Evolutionary conservation across 2,888 invertebrate species (phyloP).

Genomic region (Tetramorium bicarinatum): DNA sequence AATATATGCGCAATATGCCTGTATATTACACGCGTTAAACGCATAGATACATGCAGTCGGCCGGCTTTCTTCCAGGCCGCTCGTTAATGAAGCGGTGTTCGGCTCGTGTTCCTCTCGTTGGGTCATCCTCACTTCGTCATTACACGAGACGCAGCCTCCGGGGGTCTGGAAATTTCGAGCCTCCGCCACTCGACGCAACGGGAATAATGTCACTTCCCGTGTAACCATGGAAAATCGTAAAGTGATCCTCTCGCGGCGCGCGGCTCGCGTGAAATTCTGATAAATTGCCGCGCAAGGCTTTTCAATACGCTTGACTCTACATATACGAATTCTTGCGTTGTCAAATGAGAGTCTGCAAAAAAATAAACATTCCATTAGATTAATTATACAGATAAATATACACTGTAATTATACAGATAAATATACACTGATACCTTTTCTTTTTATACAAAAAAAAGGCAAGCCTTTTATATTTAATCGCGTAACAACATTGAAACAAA

Average conservation of each 20-base stretch:
- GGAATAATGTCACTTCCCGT: slow-evolving; percentile 54
- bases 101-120: slow-evolving; percentile 69
- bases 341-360: not conserved
- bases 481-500: not conserved
- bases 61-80: slow-evolving; percentile 60
- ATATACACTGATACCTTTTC: not conserved
- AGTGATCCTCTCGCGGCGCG: slow-evolving; percentile 44
- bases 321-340: not conserved
- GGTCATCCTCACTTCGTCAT: slow-evolving; percentile 67
- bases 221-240: slow-evolving; percentile 50
- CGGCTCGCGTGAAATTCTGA: slow-evolving; percentile 47
- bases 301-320: not conserved
- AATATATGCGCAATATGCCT: slow-evolving; percentile 35
- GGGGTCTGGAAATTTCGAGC: slow-evolving; percentile 46
- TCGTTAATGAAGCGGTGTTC: slow-evolving; percentile 73
- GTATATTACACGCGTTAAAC: slow-evolving; percentile 38
- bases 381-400: not conserved
- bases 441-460: not conserved
- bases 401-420: not conserved
- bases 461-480: not conserved
- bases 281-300: slow-evolving; percentile 30
- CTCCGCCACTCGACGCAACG: slow-evolving; percentile 36
- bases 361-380: not conserved
- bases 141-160: slow-evolving; percentile 48
- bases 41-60: slow-evolving; percentile 24